Evolutionary conservation across 2,888 invertebrate genomes (phyloP).

Genomic region (Idaea straminata): DNA sequence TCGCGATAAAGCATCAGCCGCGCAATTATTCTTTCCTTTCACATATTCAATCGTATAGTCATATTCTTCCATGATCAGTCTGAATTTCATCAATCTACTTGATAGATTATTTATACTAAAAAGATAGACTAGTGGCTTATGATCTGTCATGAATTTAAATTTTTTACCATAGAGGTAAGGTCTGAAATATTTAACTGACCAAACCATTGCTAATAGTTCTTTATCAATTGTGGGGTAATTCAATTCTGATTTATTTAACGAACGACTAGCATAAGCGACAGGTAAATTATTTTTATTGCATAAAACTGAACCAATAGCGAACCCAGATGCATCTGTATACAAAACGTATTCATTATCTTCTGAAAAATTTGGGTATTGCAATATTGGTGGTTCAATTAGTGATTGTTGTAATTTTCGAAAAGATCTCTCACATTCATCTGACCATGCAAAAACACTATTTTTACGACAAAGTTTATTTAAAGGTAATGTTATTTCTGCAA

Average conservation of each 20-base stretch:
- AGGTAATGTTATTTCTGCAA: conserved; percentile 17
- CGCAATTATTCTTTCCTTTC: conserved; percentile 16
- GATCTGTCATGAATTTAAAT: conserved; percentile 19
- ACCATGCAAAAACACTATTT: conserved; percentile 15
- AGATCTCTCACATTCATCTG: conserved; percentile 10
- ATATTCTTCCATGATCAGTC: conserved; percentile 9
- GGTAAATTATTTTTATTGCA: conserved; percentile 10
- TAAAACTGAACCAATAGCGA: conserved; percentile 17
- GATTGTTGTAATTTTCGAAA: conserved; percentile 13
- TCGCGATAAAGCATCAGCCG: conserved; percentile 18
- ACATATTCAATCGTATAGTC: conserved; percentile 16
- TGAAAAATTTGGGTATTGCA: conserved; percentile 18
- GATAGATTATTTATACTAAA: conserved; percentile 20
- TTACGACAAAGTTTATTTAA: conserved; percentile 22
- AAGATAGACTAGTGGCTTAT: conserved; percentile 18
- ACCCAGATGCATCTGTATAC: conserved; percentile 14
- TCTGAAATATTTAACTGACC: conserved; percentile 22
- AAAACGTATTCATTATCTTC: conserved; percentile 15
- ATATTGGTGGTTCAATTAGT: conserved; percentile 10
- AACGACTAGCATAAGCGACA: conserved; percentile 19
- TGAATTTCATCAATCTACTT: conserved; percentile 18
- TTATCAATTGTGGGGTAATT: conserved; percentile 22
- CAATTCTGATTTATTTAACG: conserved; percentile 16
- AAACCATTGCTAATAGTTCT: conserved; percentile 19
- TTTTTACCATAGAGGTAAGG: conserved; percentile 22